Evolutionary conservation across 2,888 invertebrate species (phyloP), one percentile per base, ranked within the genome.

Genomic region (Drosophila kokeensis): DNA sequence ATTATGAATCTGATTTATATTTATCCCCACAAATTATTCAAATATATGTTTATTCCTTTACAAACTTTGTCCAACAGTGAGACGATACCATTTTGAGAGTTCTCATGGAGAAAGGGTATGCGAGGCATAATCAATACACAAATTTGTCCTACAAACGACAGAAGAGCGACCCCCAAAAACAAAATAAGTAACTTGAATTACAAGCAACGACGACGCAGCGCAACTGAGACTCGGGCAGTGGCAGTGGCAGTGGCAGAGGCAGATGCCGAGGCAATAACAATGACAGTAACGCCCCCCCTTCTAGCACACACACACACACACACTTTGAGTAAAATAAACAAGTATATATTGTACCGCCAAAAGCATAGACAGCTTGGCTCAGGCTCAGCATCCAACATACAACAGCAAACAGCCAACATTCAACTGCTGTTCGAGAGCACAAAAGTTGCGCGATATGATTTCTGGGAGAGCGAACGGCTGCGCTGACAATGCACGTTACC

Each of bases 311-410:
- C 57, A 63, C 65, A 64, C 63, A 64, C 54, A 69, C 55, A 68
- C 53, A 15, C 24, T 15, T 58, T 48, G 42, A 62, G 15, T 42
- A 30, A 84, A 72, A 82, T 85, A 85, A 90, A 88, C 87, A 86
- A 79, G 87, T 86, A 83, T 85, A 83, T 83, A 74, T 73, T 69
- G 53, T 86, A 82, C 89, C 86, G 89, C 90, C 85, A 85, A 90
- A 85, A 90, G 90, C 89, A 89, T 76, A 90, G 90, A 90, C 89
- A 73, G 90, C 90, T 90, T 85, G 86, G 90, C 90, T 89, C 87
- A 74, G 78, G 65, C 65, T 52, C 72, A 76, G 76, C 73, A 68
- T 70, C 83, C 27, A 55, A 27, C 52, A 45, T 18, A 32, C 27
- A 36, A 55, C 36, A 55, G 13, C 55, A 13, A 45, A 21, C 45